Evolutionary conservation across 2,113 vertebrate genomes (phyloP).

Genomic region (Trichomycterus rosablanca): DNA sequence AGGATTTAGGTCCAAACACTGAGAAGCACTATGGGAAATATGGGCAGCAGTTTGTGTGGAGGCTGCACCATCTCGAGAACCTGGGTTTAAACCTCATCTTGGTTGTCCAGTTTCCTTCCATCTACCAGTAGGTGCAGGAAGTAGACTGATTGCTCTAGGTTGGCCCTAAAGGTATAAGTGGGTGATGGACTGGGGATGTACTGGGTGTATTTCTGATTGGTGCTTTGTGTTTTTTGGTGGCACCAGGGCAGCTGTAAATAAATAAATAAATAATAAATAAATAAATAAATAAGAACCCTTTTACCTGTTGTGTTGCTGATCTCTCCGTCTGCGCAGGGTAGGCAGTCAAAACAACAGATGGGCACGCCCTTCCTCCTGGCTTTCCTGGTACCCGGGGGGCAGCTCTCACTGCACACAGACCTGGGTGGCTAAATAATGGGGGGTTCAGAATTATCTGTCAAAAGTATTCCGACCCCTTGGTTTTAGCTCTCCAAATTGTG

Average conservation of each 20-base stretch:
- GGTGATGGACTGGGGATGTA: too few species aligned
- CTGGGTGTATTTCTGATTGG: too few species aligned
- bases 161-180: too few species aligned
- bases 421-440: constrained; percentile 51
- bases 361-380: constrained; percentile 65
- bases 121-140: too few species aligned
- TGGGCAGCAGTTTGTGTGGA: background rate
- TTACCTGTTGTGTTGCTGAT: constrained; percentile 62
- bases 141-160: too few species aligned
- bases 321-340: constrained; percentile 70
- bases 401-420: constrained; percentile 68
- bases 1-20: too few species aligned
- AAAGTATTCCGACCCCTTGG: too few species aligned
- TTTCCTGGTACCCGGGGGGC: constrained; percentile 62
- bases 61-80: too few species aligned
- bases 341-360: constrained; percentile 71
- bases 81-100: too few species aligned
- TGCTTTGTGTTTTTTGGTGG: too few species aligned
- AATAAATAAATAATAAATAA: background rate
- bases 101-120: too few species aligned
- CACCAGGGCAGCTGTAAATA: background rate
- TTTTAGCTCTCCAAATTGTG: too few species aligned
- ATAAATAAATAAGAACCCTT: background rate
- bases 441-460: background rate
- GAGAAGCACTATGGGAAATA: background rate